Evolutionary conservation across 2,797 vertebrate genomes (phyloP), one percentile per base, ranked within the genome.

Genomic region (Bryconaethiops microstoma): DNA sequence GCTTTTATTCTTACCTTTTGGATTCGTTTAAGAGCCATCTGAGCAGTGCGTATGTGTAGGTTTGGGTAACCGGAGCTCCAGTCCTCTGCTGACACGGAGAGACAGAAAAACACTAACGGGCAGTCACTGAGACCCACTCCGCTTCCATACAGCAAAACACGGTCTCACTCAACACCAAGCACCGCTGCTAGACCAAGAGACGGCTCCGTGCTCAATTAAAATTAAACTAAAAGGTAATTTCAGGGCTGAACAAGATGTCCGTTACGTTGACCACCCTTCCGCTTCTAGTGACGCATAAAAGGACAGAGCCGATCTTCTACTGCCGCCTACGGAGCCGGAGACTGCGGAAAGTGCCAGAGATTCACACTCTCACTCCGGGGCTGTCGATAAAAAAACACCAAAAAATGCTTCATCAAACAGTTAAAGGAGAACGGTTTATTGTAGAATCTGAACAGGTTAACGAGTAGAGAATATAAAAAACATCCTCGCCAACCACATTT

Each of bases 1-100:
- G 7, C 4, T 14, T 60, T 14, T 2, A 0, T 25, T 57, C 89
- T 89, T 87, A 95, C 94, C 94, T 95, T 95, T 87, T 94, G 89
- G 76, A 95, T 95, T 91, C 94, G 84, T 89, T 95, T 95, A 90
- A 95, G 87, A 80, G 94, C 94, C 94, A 95, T 95, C 89, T 89
- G 93, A 79, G 86, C 78, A 86, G 72, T 65, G 42, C 82, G 84
- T 87, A 77, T 87, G 78, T 60, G 63, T 88, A 63, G 68, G 48
- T 78, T 79, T 73, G 45, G 23, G 65, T 42, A 45, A 78, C 62
- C 70, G 57, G 55, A 67, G 74, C 71, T 71, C 45, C 76, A 60
- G 69, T 78, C 57, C 25, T 29, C 13, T 35, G 5, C 60, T 39
- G 25, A 64, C 14, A 42, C 64, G 8, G 64, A 67, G 16, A 40